These are phyloP conservation scores for Campylomormyrus numenius DNA, from an alignment of 2,113 vertebrate species.

Conservation along the genomic window DNA sequence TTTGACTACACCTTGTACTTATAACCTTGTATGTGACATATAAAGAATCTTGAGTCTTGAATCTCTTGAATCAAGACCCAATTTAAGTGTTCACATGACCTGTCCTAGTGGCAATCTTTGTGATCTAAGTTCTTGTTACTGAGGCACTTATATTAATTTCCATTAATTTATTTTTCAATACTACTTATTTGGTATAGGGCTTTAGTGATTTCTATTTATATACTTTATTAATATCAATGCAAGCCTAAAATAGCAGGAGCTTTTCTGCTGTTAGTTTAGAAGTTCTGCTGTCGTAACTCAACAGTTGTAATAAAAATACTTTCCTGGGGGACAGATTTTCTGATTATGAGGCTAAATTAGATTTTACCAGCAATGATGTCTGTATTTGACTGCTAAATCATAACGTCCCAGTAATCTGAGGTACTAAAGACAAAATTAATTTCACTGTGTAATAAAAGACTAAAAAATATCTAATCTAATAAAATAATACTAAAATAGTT, in stretches of 20 bases:
- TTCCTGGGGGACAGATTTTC: not conserved
- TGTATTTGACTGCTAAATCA: not conserved
- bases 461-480: not conserved
- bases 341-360: not conserved
- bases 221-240: not conserved
- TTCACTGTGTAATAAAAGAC: not conserved
- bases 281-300: not conserved
- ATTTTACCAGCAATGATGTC: not conserved
- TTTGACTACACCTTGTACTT: too few relatives aligned
- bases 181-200: not conserved
- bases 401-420: not conserved
- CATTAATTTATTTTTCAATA: not conserved
- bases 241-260: not conserved
- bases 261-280: not conserved
- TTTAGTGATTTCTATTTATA: not conserved
- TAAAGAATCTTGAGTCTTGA: too few relatives aligned
- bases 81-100: not conserved
- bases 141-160: not conserved
- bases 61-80: not conserved
- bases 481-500: not conserved
- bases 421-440: not conserved
- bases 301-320: not conserved
- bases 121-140: not conserved
- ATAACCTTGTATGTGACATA: too few relatives aligned
- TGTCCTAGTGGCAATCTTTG: not conserved